Conservation (phyloP, 2,797 vertebrate genomes). For the Vespertilio murinus region DNA sequence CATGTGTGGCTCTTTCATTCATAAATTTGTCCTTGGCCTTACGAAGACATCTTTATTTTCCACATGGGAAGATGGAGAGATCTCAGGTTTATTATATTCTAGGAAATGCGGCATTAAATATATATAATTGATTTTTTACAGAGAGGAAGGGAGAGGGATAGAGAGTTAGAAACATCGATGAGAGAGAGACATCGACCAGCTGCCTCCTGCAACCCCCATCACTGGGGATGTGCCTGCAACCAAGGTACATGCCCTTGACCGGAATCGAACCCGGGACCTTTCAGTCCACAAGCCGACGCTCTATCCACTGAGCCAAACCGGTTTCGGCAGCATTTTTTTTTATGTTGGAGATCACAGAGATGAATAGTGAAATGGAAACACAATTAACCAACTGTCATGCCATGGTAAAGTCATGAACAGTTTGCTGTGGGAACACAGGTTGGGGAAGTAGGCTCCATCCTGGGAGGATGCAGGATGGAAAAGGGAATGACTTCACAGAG, state of each 20-base stretch:
- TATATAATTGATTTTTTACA: no score
- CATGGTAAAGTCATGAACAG: neutral
- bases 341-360: neutral
- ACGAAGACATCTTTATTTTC: neutral
- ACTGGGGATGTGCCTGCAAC: no score
- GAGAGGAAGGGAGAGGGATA: no score
- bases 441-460: neutral
- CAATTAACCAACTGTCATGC: neutral
- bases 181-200: no score
- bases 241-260: no score
- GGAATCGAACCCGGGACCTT: no score
- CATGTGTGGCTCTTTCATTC: neutral
- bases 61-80: neutral
- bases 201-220: no score
- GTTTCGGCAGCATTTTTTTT: no score
- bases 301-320: no score
- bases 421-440: neutral
- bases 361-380: neutral
- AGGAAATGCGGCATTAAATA: neutral
- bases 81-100: neutral
- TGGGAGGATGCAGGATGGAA: neutral
- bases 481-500: neutral
- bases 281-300: no score
- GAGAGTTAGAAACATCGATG: no score
- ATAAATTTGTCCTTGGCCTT: neutral